Conservation (phyloP, 2,113 vertebrate species). For the Caloenas nicobarica region DNA sequence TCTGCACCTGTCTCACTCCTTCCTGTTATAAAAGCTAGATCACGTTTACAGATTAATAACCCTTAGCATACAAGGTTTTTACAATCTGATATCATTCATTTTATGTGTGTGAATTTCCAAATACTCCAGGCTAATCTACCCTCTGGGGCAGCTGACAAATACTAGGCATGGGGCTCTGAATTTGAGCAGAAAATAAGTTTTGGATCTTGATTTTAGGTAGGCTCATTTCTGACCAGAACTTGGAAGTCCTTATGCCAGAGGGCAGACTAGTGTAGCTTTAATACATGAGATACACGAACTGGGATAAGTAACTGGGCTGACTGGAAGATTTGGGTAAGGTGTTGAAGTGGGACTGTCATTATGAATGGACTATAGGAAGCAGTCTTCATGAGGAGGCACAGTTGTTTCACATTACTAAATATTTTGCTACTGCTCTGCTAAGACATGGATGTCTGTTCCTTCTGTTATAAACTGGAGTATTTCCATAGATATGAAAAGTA, state of each 20-base stretch:
- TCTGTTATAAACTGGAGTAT: background rate
- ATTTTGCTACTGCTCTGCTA: background rate
- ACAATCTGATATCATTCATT: fast-evolving
- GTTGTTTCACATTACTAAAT: background rate
- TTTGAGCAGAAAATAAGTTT: background rate
- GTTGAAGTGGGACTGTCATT: background rate
- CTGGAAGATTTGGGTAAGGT: background rate
- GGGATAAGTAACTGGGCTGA: background rate
- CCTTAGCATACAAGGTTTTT: background rate
- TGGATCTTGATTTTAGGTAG: background rate
- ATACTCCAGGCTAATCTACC: background rate
- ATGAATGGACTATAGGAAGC: background rate
- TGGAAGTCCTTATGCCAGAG: background rate
- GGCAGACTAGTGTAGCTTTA: fast-evolving
- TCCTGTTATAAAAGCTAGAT: background rate
- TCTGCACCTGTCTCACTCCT: fast-evolving
- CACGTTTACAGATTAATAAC: background rate
- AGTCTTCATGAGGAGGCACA: background rate
- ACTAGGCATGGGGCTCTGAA: background rate
- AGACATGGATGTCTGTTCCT: background rate
- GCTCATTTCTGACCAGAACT: background rate
- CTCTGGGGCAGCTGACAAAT: background rate
- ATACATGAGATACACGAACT: fast-evolving
- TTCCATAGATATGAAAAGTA: background rate
- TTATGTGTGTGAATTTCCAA: background rate